Base-by-base conservation (phyloP, 2,113 vertebrate species). In the Scortum barcoo region DNA sequence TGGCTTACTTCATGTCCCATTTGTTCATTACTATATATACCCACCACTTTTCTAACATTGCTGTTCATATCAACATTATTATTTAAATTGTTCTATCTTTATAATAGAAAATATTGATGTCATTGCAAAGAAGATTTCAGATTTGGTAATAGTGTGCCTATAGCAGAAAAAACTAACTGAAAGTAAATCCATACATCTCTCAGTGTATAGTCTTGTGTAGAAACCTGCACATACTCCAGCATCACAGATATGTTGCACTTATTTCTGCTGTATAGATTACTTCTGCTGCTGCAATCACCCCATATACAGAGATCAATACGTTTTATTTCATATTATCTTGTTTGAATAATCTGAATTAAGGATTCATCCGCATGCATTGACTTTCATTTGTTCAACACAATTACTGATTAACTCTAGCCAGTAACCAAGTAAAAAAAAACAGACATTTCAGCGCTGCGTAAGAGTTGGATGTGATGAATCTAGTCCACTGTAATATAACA, bases 391-490 rank as follows among this genome's bases (percentile, higher is more conserved):
- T 72, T 36, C 36, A 72, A 67, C 62, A 63, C 20, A 80, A 51
- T 68, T 63, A 44, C 17, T 36, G 11, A 65, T 46, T 36, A 9
- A 67, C 50, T 72, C n/a, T 13, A 46, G 20, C 53, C 48, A 36
- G 75, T 33, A 62, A 67, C 51, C 33, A 69, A 26, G 74, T 74
- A 83, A 73, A 19, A 53, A 44, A 54, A 54, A 46, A 42, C 61
- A 63, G 61, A 54, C 20, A 74, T 66, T 69, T 74, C 44, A 56
- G 44, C 76, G 42, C 28, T 12, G 19, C 48, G 53, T 24, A 40
- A 24, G 46, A 65, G 53, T 14, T 1, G 36, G 19, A 20, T 28
- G 63, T 80, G 72, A 83, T 80, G 81, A 86, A 88, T 72, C 42
- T 60, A 57, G n/a, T 33, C 36, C 50, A 24, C 38, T 66, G 51